A percentile compares a stretch with the other conserved stretches of the same genome.
These are phyloP conservation scores for Silurus asotus DNA, from an alignment of 2,113 vertebrate genomes.

Conservation along the genomic window DNA sequence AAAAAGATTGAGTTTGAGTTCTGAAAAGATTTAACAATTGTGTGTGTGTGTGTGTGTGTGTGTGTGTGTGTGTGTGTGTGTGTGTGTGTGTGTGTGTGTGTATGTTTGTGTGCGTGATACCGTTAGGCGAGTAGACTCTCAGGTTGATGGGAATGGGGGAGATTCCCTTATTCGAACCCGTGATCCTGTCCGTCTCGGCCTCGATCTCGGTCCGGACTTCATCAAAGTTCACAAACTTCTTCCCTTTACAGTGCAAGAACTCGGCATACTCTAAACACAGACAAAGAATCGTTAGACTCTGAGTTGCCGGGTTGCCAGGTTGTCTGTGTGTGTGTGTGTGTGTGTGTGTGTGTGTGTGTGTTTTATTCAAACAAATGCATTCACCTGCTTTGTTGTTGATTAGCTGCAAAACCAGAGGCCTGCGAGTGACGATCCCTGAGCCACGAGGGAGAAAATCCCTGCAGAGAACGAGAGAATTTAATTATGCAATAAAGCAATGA, in stretches of 20 bases:
- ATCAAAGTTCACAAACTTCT: conserved; percentile 95
- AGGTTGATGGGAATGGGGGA: conserved; percentile 94
- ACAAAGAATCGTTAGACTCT: conserved; percentile 8
- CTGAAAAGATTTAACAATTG: neutral
- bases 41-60: conserved; percentile 7
- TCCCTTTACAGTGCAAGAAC: conserved; percentile 95
- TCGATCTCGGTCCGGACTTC: conserved; percentile 94
- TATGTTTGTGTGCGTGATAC: conserved; percentile 65
- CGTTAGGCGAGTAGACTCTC: conserved; percentile 88
- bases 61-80: neutral
- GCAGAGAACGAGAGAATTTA: conserved; percentile 36
- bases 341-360: neutral
- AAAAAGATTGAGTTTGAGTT: conserved; percentile 20
- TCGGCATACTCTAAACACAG: conserved; percentile 86
- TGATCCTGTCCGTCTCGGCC: conserved; percentile 89
- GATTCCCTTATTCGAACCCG: conserved; percentile 95
- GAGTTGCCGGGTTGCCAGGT: too few species aligned
- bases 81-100: neutral
- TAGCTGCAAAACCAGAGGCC: conserved; percentile 95
- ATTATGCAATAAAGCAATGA: neutral
- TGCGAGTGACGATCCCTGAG: conserved; percentile 92
- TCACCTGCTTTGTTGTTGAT: conserved; percentile 96
- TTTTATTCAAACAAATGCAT: neutral
- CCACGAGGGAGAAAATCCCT: conserved; percentile 97
- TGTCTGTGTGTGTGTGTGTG: neutral